phyloP scores from a whole-genome alignment of 1,140 invertebrate species.

The Drosophila kikkawai region DNA sequence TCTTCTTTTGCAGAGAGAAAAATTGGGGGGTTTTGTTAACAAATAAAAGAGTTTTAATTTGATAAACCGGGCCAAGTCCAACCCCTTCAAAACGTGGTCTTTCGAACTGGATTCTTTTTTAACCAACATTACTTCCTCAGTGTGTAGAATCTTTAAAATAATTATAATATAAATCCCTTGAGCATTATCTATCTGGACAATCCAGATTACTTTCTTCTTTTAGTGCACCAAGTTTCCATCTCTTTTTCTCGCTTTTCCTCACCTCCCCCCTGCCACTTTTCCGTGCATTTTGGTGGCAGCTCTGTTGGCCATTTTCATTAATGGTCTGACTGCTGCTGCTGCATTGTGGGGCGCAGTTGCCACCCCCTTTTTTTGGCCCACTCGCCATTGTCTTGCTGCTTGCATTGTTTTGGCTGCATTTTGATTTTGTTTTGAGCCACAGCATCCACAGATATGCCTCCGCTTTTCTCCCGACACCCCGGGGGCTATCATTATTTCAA shows the following conservation, averaged over 20 bases:
- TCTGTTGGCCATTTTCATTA: conserved; percentile 79
- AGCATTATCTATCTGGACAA: not conserved
- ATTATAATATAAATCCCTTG: not conserved
- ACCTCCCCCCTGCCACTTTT: conserved; percentile 17
- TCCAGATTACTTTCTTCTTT: not conserved
- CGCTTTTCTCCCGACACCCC: conserved; percentile 46
- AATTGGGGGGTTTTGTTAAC: not conserved
- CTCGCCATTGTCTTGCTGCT: conserved; percentile 60
- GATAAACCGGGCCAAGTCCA: too few relatives aligned
- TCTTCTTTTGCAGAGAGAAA: not conserved
- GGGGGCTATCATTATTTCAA: conserved; percentile 80
- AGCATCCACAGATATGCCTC: conserved; percentile 58
- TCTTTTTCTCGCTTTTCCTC: conserved; percentile 2
- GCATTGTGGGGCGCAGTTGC: conserved; percentile 48
- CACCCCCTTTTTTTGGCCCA: conserved; percentile 1
- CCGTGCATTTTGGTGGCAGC: conserved; percentile 43
- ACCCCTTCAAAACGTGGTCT: not conserved
- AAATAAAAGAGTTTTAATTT: not conserved
- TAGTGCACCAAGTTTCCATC: conserved; percentile 8
- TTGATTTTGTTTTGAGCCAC: conserved; percentile 81
- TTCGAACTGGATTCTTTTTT: not conserved
- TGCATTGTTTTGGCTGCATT: conserved; percentile 76
- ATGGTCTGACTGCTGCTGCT: conserved; percentile 52
- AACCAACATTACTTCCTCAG: not conserved
- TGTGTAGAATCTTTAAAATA: not conserved